These are phyloP conservation scores for Apomyelois bistriatella DNA, from an alignment of 2,888 invertebrate genomes.

Conservation along the genomic window DNA sequence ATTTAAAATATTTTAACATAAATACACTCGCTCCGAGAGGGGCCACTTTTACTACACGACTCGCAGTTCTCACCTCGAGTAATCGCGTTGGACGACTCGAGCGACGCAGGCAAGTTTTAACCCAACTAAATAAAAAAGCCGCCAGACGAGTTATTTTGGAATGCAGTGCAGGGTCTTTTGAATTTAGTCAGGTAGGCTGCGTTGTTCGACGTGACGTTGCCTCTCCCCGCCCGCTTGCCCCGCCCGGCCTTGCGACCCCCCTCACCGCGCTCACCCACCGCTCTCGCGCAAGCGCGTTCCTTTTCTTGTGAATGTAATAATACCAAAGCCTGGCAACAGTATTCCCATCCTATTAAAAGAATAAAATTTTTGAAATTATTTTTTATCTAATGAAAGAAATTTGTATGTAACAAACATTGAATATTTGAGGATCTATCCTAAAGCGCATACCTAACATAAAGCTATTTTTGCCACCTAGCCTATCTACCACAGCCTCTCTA, in stretches of 20 bases:
- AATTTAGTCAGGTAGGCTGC: slow-evolving; percentile 61
- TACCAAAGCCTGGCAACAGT: slow-evolving; percentile 44
- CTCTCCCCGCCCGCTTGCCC: slow-evolving; percentile 58
- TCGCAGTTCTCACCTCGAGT: slow-evolving; percentile 68
- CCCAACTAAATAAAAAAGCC: slow-evolving; percentile 35
- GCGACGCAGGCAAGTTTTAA: slow-evolving; percentile 71
- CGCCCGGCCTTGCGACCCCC: slow-evolving; percentile 73
- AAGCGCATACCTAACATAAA: too few species aligned
- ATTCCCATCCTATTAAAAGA: slow-evolving; percentile 23
- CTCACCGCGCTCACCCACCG: slow-evolving; percentile 53
- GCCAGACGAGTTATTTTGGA: slow-evolving; percentile 20
- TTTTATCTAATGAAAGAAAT: too few species aligned
- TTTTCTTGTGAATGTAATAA: slow-evolving; percentile 60
- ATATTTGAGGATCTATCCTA: too few species aligned
- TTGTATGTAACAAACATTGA: too few species aligned
- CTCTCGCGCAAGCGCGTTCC: slow-evolving; percentile 69
- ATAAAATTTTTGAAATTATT: slow-evolving; percentile 19
- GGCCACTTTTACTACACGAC: slow-evolving; percentile 64
- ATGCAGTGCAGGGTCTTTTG: slow-evolving; percentile 34
- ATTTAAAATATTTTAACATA: slow-evolving; percentile 39
- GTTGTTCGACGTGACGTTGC: slow-evolving; percentile 76
- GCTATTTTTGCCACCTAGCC: too few species aligned
- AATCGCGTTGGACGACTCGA: slow-evolving; percentile 72
- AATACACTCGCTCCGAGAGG: slow-evolving; percentile 47
- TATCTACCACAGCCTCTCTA: too few species aligned